Conservation (phyloP, 2,113 vertebrate species). For the Aegypius monachus region DNA sequence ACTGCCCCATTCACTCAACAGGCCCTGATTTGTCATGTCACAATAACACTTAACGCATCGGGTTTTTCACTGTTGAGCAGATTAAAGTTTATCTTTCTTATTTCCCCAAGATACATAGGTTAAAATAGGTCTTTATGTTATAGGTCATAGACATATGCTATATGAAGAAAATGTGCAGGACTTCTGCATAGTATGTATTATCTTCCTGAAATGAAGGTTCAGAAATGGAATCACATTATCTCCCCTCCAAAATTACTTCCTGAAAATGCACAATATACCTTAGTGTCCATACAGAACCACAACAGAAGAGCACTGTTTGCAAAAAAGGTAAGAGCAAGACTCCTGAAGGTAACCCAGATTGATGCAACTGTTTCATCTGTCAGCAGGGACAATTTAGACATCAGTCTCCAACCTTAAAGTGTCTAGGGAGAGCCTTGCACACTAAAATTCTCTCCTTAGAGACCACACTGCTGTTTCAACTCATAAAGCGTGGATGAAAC, state of each 20-base stretch:
- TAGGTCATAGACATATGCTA: not conserved
- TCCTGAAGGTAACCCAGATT: not conserved
- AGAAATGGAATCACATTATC: not conserved
- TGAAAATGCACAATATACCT: not conserved
- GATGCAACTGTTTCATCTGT: not conserved
- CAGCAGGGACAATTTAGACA: not conserved
- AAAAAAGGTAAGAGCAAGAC: not conserved
- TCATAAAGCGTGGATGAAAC: not conserved
- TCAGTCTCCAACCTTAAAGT: not conserved
- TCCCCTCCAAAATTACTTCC: not conserved
- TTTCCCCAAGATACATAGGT: not conserved
- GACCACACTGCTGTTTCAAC: not conserved
- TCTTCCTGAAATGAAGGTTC: not conserved
- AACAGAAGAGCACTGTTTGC: not conserved
- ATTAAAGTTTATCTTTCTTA: not conserved
- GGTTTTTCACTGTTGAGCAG: not conserved
- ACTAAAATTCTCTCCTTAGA: not conserved
- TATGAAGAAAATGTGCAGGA: not conserved
- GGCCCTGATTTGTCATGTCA: not conserved
- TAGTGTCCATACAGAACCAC: not conserved
- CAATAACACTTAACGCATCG: fast-evolving
- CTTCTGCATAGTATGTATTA: not conserved
- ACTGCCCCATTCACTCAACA: not conserved
- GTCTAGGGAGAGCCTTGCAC: not conserved
- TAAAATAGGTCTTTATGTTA: not conserved